Evolutionary conservation across 2,888 invertebrate species (phyloP), one percentile per base, ranked within the genome.

Genomic region (Xanthorhoe spadicearia): DNA sequence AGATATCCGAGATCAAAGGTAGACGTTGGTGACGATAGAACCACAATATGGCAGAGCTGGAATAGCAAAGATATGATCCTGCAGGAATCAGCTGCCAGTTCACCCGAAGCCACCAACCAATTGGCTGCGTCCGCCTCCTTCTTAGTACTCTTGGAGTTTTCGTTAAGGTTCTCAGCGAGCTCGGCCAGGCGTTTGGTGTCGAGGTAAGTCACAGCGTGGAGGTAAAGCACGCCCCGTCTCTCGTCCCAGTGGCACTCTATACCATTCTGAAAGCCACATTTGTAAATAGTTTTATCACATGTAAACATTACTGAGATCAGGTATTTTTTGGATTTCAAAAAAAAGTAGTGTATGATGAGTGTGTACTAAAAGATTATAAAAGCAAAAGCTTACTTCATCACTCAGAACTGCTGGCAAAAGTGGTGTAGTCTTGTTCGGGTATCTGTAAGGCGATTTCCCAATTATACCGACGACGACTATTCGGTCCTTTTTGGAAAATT

Each of bases 1-100:
- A 98, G 90, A 77, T 97, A 96, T 74, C 96, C 96, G 18, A 96
- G 94, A 89, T 99, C 98, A 90, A 98, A 97, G 0, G 85, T 90
- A 38, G 82, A 89, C 69, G 86, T 94, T 68, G 84, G 95, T 66
- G 83, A 94, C 9, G 80, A 95, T 71, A 84, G 78, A 49, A 93
- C 84, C 17, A 98, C 94, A 69, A 98, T 95, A 79, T 98, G 98
- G 68, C 97, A 97, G 52, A 97, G 89, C 76, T 97, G 96, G 82
- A 97, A 96, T 15, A 97, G 90, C 68, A 97, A 92, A 1, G 97
- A 94, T 61, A 98, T 89, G 50, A 95, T 94, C 77, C 95, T 95
- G 17, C 97, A 96, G 1, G 93, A 85, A 15, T 93, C 93, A 0
- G 86, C 80, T 0, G 93, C 89, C 43, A 93, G 80, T 67, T 93